Evolutionary conservation across 1,140 invertebrate species (phyloP).

Genomic region (Scaptomyza montana): DNA sequence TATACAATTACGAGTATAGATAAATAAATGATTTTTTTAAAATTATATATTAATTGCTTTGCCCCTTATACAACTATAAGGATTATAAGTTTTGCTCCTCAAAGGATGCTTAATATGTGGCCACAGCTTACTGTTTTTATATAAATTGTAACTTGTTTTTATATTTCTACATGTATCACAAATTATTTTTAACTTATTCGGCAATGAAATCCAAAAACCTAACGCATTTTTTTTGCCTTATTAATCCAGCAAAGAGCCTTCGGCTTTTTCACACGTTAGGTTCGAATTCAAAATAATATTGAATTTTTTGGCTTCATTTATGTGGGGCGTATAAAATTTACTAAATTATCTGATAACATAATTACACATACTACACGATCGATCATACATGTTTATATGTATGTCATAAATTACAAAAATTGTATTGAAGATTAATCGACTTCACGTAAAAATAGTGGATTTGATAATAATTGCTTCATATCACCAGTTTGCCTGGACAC

Average conservation of each 20-base stretch:
- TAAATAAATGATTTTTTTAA: slow-evolving; percentile 17
- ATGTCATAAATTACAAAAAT: slow-evolving; percentile 36
- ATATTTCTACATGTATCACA: slow-evolving; percentile 47
- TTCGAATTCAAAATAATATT: slow-evolving; percentile 35
- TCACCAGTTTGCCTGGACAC: slow-evolving; percentile 62
- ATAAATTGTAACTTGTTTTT: slow-evolving; percentile 17
- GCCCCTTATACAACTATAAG: slow-evolving; percentile 3
- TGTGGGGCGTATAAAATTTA: slow-evolving; percentile 16
- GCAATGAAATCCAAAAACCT: slow-evolving; percentile 9
- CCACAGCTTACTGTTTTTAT: slow-evolving; percentile 33
- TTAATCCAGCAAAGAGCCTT: slow-evolving; percentile 1
- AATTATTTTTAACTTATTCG: slow-evolving; percentile 32
- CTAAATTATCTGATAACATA: slow-evolving; percentile 57
- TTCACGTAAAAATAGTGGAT: slow-evolving; percentile 33
- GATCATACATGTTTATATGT: no score
- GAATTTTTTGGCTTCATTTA: slow-evolving; percentile 62
- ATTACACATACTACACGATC: slow-evolving; percentile 42
- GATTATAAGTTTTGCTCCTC: slow-evolving; percentile 38
- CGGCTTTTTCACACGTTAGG: slow-evolving; percentile 23
- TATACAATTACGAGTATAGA: slow-evolving; percentile 22
- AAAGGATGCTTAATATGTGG: slow-evolving; percentile 58
- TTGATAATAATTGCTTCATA: slow-evolving; percentile 71
- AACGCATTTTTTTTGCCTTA: background rate
- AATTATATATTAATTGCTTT: slow-evolving; percentile 14
- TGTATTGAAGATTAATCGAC: slow-evolving; percentile 44